A percentile compares a stretch with the other conserved stretches of the same genome.
Conservation (phyloP, 2,888 invertebrate genomes). For the Hyles lineata region DNA sequence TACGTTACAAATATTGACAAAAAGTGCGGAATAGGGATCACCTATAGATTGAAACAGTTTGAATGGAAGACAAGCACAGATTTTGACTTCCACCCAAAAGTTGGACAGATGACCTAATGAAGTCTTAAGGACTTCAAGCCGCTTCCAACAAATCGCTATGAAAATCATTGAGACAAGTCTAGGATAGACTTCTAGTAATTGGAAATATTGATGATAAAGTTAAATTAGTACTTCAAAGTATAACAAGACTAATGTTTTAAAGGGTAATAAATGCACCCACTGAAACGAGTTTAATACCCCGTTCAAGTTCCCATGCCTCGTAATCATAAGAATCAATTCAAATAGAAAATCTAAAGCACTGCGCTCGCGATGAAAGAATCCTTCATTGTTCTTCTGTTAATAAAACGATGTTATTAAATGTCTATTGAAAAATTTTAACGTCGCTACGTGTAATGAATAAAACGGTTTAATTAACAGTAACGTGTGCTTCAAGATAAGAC, state of each 20-base stretch:
- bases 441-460: background rate
- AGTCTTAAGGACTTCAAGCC: no score
- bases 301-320: background rate
- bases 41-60: no score
- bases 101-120: no score
- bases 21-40: no score
- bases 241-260: background rate
- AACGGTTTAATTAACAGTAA: background rate
- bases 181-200: no score
- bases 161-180: no score
- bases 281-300: background rate
- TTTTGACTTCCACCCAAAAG: no score
- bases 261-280: background rate
- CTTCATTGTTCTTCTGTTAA: constrained; percentile 2
- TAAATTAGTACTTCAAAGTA: background rate
- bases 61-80: no score
- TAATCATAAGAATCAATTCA: background rate
- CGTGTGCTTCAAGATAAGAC: background rate
- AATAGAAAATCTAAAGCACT: background rate
- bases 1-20: no score
- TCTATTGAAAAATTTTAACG: background rate
- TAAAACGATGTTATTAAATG: background rate
- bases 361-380: background rate
- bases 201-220: background rate
- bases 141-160: no score